Evolutionary conservation across 2,113 vertebrate species (phyloP).

Genomic region (Bos javanicus): DNA sequence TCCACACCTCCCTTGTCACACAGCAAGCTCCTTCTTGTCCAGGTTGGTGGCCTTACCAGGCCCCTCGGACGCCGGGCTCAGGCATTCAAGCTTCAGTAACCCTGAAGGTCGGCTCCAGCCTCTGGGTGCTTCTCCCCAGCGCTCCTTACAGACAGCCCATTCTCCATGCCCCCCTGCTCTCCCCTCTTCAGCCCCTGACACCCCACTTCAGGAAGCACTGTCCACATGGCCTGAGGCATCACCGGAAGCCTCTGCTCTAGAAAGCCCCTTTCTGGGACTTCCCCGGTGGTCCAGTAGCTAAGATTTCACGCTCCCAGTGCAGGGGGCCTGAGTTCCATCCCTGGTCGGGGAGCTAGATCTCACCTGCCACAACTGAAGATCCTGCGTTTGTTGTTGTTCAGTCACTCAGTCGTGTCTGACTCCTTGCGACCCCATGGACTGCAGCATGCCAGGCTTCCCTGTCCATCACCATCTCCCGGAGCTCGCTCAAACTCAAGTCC

Average conservation of each 20-base stretch:
- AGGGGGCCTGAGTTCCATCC: neutral
- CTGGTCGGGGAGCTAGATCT: neutral
- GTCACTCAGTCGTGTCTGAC: neutral
- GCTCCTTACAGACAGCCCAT: neutral
- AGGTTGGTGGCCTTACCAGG: neutral
- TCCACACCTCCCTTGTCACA: neutral
- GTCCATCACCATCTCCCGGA: neutral
- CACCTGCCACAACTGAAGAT: neutral
- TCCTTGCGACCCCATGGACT: neutral
- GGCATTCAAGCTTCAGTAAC: neutral
- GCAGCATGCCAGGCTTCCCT: neutral
- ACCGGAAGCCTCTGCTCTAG: neutral
- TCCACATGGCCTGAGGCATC: neutral
- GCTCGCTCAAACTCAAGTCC: neutral
- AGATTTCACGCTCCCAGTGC: neutral
- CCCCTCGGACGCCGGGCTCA: neutral
- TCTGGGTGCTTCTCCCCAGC: neutral
- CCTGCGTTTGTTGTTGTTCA: neutral
- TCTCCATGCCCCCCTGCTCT: neutral
- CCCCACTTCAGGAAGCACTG: neutral
- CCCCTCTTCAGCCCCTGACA: neutral
- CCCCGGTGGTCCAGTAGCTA: neutral
- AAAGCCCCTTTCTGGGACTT: neutral
- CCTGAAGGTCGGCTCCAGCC: neutral
- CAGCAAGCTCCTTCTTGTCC: neutral